These are phyloP conservation scores for Leucopternis melanops DNA, from an alignment of 2,113 vertebrate genomes.

Conservation along the genomic window DNA sequence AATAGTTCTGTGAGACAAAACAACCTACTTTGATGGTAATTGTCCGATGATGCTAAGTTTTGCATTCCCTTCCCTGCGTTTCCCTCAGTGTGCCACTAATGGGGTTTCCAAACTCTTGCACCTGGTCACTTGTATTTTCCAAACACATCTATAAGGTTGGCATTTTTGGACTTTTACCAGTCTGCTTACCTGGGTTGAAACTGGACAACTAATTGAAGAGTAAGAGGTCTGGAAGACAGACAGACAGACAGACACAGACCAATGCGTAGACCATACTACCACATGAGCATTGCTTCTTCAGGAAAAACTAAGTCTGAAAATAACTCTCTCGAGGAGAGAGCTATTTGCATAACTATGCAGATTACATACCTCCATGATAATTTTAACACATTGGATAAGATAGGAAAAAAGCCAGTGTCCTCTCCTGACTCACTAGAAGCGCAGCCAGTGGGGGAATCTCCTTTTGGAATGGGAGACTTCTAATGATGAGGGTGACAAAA, in stretches of 20 bases:
- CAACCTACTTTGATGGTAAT: not conserved
- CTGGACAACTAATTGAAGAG: not conserved
- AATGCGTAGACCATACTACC: not conserved
- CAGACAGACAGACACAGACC: not conserved
- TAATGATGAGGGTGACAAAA: not conserved
- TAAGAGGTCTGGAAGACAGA: not conserved
- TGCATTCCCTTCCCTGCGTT: not conserved
- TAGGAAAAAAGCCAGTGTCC: not conserved
- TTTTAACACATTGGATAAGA: not conserved
- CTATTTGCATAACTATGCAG: not conserved
- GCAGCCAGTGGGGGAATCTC: not conserved
- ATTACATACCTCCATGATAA: not conserved
- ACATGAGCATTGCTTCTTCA: not conserved
- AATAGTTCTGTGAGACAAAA: not conserved
- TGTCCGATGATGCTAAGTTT: not conserved
- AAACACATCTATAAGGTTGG: not conserved
- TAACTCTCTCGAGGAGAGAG: not conserved
- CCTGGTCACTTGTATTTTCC: not conserved
- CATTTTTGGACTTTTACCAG: not conserved
- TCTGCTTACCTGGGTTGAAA: not conserved
- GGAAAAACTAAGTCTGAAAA: not conserved
- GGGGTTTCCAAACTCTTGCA: not conserved
- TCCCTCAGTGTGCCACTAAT: not conserved
- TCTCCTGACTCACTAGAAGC: not conserved
- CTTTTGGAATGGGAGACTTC: not conserved